These are phyloP conservation scores for Cnemophilus loriae DNA, from an alignment of 2,113 vertebrate species.

Conservation along the genomic window DNA sequence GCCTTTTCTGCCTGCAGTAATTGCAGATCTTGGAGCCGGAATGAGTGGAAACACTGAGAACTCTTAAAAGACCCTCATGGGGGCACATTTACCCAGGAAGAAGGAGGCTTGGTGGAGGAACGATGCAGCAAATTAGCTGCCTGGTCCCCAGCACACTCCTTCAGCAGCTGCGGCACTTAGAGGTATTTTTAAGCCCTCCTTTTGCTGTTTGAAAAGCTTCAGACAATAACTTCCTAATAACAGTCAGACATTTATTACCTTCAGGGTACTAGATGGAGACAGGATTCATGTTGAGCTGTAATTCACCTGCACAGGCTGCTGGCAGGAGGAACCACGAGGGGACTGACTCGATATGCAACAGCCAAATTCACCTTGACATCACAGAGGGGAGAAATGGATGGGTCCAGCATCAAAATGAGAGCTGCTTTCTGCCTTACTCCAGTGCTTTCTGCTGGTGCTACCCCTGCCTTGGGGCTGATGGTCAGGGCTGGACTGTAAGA, in stretches of 20 bases:
- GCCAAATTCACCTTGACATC: background rate
- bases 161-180: background rate
- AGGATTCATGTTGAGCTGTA: background rate
- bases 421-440: background rate
- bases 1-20: background rate
- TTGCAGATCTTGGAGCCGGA: background rate
- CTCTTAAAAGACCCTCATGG: background rate
- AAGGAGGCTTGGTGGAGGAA: background rate
- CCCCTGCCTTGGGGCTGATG: background rate
- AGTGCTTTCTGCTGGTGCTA: background rate
- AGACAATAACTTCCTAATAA: background rate
- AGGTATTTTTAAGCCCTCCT: background rate
- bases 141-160: background rate
- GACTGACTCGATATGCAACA: fast-evolving
- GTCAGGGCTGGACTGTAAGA: background rate
- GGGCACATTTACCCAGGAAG: background rate
- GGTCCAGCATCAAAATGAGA: background rate
- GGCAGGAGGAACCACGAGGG: background rate
- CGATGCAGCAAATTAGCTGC: background rate
- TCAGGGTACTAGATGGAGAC: background rate
- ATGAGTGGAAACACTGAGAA: background rate
- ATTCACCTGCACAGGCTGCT: background rate
- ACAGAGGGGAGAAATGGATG: background rate
- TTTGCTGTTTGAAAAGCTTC: background rate
- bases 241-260: background rate